A percentile compares a stretch with the other conserved stretches of the same genome.
Evolutionary conservation across 1,140 invertebrate species (phyloP).

Genomic region (Harlomillsia oculata): DNA sequence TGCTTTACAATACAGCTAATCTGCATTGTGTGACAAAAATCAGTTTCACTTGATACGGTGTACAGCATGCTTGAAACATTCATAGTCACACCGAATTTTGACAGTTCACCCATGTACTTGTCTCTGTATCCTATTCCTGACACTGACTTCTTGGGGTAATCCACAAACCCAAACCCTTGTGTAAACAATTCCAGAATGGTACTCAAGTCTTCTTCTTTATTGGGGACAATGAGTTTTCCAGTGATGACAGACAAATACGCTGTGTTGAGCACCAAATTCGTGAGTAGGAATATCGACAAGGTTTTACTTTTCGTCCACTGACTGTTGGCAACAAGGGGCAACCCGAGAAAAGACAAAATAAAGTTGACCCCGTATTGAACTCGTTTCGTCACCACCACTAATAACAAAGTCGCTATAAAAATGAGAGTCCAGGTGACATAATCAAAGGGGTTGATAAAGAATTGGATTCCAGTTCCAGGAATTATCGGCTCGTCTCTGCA

Average conservation of each 20-base stretch:
- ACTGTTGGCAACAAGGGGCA: neutral
- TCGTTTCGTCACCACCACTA: neutral
- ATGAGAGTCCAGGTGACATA: neutral
- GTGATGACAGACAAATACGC: slow-evolving; percentile 5
- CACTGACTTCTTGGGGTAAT: too few relatives aligned
- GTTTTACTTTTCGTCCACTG: neutral
- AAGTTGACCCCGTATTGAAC: neutral
- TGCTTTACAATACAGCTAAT: too few relatives aligned
- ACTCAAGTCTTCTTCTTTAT: neutral
- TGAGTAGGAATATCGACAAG: neutral
- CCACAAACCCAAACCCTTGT: neutral
- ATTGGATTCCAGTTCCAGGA: neutral
- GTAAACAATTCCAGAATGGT: neutral
- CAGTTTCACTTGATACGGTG: too few relatives aligned
- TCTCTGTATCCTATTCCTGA: too few relatives aligned
- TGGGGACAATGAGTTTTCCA: slow-evolving; percentile 3
- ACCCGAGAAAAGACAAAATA: neutral
- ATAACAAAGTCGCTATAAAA: neutral
- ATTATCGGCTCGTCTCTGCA: slow-evolving; percentile 6
- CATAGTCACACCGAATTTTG: too few relatives aligned
- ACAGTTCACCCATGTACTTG: too few relatives aligned
- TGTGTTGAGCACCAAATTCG: neutral
- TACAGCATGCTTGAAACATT: too few relatives aligned
- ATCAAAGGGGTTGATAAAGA: neutral
- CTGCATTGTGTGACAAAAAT: too few relatives aligned